Evolutionary conservation across 35 echinoderm and acorn worm genomes (phyloP).

Genomic region (Apostichopus californicus): DNA sequence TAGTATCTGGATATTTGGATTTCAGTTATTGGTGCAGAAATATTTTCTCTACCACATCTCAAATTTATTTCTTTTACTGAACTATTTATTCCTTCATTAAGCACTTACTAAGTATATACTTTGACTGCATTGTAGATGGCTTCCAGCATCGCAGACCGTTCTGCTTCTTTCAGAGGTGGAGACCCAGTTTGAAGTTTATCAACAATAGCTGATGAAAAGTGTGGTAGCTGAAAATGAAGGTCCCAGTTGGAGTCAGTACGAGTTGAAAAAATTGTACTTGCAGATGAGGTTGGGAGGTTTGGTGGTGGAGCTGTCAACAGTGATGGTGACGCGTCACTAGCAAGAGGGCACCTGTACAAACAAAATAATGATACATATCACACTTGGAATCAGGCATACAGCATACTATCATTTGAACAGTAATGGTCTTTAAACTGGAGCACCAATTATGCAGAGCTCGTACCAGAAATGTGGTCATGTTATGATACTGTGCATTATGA

Average conservation of each 20-base stretch:
- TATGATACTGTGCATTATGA: no score
- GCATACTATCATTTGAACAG: no score
- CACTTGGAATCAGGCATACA: no score
- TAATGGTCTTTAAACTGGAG: no score
- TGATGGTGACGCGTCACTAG: background rate
- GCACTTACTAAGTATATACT: conserved; percentile 45
- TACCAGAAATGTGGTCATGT: no score
- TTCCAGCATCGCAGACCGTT: conserved; percentile 51
- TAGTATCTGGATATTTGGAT: no score
- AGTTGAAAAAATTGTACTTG: background rate
- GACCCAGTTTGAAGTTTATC: background rate
- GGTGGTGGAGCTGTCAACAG: background rate
- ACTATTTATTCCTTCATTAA: background rate
- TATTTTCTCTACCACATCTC: no score
- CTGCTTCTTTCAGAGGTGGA: conserved; percentile 32
- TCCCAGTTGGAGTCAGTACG: conserved; percentile 28
- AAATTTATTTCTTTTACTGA: background rate
- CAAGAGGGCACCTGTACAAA: no score
- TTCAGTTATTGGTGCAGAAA: no score
- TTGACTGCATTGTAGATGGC: conserved; percentile 49
- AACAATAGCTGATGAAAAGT: conserved; percentile 22
- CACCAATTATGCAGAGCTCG: no score
- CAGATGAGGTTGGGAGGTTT: background rate
- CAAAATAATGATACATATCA: no score
- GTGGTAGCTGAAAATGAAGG: background rate